Conservation (phyloP, 2,888 invertebrate species). For the Agrotis clavis region DNA sequence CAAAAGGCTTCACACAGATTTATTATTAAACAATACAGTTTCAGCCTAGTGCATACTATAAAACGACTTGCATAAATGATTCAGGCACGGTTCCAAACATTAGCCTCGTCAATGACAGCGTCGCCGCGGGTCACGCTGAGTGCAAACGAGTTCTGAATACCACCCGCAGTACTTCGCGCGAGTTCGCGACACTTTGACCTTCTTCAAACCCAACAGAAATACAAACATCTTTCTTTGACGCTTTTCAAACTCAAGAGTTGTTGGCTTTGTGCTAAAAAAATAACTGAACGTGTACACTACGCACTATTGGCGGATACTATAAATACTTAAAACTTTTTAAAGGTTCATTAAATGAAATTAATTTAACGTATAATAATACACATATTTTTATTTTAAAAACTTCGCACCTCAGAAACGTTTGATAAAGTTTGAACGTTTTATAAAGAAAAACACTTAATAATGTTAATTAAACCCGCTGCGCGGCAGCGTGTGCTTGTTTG, state of each 20-base stretch:
- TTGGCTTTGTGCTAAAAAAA: neutral
- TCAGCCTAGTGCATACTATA: neutral
- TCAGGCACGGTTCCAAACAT: neutral
- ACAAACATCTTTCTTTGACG: constrained; percentile 23
- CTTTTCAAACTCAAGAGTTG: constrained; percentile 12
- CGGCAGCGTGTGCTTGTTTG: neutral
- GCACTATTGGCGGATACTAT: no score
- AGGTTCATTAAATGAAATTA: neutral
- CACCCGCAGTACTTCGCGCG: neutral
- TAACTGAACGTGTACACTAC: neutral
- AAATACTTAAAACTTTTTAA: neutral
- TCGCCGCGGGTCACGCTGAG: neutral
- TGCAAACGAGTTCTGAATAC: constrained; percentile 4
- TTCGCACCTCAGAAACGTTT: neutral
- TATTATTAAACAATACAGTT: neutral
- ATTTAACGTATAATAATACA: no score
- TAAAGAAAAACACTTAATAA: constrained; percentile 5
- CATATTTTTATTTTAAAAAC: neutral
- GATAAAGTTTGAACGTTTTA: constrained; percentile 6
- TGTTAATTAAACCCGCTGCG: constrained; percentile 8
- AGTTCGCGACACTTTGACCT: constrained; percentile 1
- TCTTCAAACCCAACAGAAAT: constrained; percentile 27
- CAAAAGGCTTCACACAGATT: neutral
- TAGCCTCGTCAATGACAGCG: neutral
- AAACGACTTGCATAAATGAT: no score